Percentiles rank a stretch among this genome's conserved stretches.
These are phyloP conservation scores for Sarcophaga rosellei DNA, from an alignment of 2,888 invertebrate species.

Conservation along the genomic window DNA sequence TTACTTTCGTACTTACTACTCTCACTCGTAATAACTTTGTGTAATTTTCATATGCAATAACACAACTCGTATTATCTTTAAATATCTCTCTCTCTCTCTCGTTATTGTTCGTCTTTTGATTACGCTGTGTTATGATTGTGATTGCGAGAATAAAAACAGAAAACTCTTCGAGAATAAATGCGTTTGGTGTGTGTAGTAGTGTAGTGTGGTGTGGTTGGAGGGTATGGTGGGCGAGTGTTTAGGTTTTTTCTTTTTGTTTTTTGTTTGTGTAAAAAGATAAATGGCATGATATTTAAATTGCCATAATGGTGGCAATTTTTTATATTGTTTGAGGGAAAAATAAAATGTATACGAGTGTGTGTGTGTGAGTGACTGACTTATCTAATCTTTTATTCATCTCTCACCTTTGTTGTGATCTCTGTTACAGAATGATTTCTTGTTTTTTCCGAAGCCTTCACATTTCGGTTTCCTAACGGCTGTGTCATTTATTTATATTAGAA, in stretches of 20 bases:
- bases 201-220: neutral
- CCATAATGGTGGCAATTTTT: neutral
- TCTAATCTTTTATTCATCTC: neutral
- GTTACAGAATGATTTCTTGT: neutral
- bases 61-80: too few relatives aligned
- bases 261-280: neutral
- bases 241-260: too few relatives aligned
- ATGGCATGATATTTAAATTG: neutral
- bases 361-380: neutral
- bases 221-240: too few relatives aligned
- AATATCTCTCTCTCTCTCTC: too few relatives aligned
- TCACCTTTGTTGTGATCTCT: neutral
- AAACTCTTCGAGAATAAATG: neutral
- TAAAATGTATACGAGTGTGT: neutral
- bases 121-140: neutral
- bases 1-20: neutral
- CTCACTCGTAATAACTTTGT: too few relatives aligned
- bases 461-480: too few relatives aligned
- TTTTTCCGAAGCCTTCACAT: neutral
- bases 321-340: neutral
- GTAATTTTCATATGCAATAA: too few relatives aligned
- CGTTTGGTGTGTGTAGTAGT: neutral
- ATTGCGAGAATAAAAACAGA: neutral
- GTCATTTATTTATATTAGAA: too few relatives aligned
- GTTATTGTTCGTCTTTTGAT: too few relatives aligned